Conservation (phyloP, 1,140 invertebrate species). For the Cecropterus lyciades region DNA sequence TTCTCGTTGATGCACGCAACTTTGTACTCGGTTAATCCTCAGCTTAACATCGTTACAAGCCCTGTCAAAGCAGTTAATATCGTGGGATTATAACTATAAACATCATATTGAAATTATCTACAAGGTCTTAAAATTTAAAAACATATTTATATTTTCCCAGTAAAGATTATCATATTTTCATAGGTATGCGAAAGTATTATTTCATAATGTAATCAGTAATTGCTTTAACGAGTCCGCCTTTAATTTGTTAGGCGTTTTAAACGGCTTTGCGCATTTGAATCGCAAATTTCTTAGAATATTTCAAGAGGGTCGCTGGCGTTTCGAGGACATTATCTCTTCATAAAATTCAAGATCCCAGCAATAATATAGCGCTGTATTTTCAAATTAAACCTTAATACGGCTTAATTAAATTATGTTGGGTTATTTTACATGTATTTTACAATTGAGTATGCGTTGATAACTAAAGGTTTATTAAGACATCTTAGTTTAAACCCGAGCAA, state of each 20-base stretch:
- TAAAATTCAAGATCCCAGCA: slow-evolving; percentile 77
- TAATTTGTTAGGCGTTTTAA: slow-evolving; percentile 84
- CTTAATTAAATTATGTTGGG: slow-evolving; percentile 33
- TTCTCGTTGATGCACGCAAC: slow-evolving; percentile 22
- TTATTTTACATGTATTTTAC: slow-evolving; percentile 14
- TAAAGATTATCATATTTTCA: slow-evolving; percentile 14
- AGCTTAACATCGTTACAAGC: slow-evolving; percentile 24
- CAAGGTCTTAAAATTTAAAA: background rate
- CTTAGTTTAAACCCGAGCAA: slow-evolving; percentile 1
- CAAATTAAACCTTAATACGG: slow-evolving; percentile 56
- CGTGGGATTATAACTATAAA: slow-evolving; percentile 2
- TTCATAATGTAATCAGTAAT: slow-evolving; percentile 81
- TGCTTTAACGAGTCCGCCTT: slow-evolving; percentile 81
- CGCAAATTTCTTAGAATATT: slow-evolving; percentile 84
- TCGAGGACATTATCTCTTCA: slow-evolving; percentile 81
- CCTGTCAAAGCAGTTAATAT: slow-evolving; percentile 30
- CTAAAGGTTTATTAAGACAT: background rate
- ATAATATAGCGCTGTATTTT: slow-evolving; percentile 74
- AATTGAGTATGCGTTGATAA: background rate
- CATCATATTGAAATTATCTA: background rate
- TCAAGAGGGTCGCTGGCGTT: slow-evolving; percentile 77
- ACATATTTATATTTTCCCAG: background rate
- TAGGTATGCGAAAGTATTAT: slow-evolving; percentile 58
- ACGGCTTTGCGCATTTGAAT: slow-evolving; percentile 83
- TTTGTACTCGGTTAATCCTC: slow-evolving; percentile 28